Conservation (phyloP, 2,888 invertebrate genomes). For the Sesia bembeciformis region DNA sequence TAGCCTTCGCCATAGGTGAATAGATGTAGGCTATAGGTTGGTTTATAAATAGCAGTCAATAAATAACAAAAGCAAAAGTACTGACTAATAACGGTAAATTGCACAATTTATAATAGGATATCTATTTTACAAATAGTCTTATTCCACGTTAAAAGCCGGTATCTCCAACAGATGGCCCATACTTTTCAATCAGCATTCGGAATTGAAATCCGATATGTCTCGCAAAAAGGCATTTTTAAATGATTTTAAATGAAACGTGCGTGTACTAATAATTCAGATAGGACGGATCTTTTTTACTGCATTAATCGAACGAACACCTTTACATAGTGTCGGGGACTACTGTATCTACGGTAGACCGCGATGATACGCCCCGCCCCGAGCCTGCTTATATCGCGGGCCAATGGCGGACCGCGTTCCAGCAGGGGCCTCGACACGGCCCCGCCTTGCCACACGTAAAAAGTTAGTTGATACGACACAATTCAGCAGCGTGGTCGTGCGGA, state of each 20-base stretch:
- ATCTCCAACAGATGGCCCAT: no score
- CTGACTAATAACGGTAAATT: no score
- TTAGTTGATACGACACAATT: slow-evolving; percentile 36
- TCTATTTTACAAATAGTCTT: no score
- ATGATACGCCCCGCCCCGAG: slow-evolving; percentile 19
- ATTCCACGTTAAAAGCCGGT: no score
- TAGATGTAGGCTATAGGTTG: no score
- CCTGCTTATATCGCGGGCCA: slow-evolving; percentile 18
- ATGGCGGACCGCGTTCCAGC: slow-evolving; percentile 15
- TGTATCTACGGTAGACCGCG: slow-evolving; percentile 2
- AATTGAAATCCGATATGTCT: background rate
- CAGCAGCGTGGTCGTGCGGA: slow-evolving; percentile 31
- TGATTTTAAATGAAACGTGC: slow-evolving; percentile 6
- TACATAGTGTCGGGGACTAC: slow-evolving; percentile 25
- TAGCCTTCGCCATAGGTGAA: no score
- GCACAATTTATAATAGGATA: no score
- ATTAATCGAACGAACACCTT: slow-evolving; percentile 19
- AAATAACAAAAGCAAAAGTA: no score
- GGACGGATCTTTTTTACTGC: slow-evolving; percentile 24
- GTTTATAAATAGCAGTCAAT: no score
- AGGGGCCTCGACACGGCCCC: slow-evolving; percentile 20
- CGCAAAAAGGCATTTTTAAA: no score
- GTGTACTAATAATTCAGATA: slow-evolving; percentile 30
- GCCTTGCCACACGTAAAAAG: slow-evolving; percentile 22
- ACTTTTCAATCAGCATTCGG: slow-evolving; percentile 1